Evolutionary conservation across 35 echinoderm and acorn worm genomes (phyloP), one percentile per base, ranked within the genome.

Genomic region (Anneissia japonica): DNA sequence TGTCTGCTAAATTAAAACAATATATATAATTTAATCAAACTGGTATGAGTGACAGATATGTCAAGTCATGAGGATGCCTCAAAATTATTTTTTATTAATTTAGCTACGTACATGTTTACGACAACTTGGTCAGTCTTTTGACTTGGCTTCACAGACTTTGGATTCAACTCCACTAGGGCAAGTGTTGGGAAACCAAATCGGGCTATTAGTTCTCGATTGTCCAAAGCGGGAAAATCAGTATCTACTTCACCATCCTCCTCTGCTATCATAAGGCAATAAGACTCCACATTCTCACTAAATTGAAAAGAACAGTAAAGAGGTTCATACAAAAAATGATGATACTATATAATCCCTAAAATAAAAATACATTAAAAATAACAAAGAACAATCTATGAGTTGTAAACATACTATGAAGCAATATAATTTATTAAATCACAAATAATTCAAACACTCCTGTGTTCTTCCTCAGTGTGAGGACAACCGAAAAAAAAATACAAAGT

Each of bases 181-280:
- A 93, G 72, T 3, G 94, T 88, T 74, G 87, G 90, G 88, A 97
- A 93, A 32, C 94, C 94, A 85, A 97, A 97, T 81, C 93, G 93
- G 21, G 94, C 93, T 85, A 97, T 93, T 41, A 85, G 87, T 83
- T 97, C 94, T 73, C 85, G 79, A 82, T 85, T 93, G 39, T 97
- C 94, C 74, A 97, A 79, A 30, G 94, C 91, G 1, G 91, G 94
- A 73, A 93, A 97, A 72, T 93, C 94, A 0, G 76, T 92, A 39
- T 97, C 94, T 31, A 97, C 94, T 34, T 97, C 94, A 0, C 94
- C 94, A 74, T 97, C 94, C 46, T 97, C 94, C 81, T 97, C 94
- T 26, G 94, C 91, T 37, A 97, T 97, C 90, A 93, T 92, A 81
- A 97, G 81, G 75, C 88, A 90, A 56, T 97, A 97, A 30, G 81